A percentile compares a stretch with the other conserved stretches of the same genome.
Conservation (phyloP, 2,113 vertebrate genomes). For the Podarcis raffonei region DNA sequence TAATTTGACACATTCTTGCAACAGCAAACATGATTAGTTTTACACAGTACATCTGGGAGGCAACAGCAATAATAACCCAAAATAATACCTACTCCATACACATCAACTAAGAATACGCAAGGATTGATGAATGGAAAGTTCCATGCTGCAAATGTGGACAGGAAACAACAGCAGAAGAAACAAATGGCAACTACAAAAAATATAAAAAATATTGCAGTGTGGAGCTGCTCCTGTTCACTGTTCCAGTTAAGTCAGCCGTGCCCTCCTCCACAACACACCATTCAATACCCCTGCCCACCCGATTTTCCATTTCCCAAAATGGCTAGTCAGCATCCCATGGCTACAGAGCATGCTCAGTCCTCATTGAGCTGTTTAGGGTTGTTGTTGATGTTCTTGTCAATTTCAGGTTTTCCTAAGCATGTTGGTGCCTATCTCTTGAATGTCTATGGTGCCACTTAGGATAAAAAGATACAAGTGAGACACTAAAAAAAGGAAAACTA, state of each 20-base stretch:
- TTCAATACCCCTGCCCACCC: neutral
- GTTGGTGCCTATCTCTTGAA: too few relatives aligned
- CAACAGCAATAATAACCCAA: neutral
- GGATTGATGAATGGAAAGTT: neutral
- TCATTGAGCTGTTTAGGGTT: too few relatives aligned
- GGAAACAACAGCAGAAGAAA: constrained; percentile 12
- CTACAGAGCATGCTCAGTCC: too few relatives aligned
- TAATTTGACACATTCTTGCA: constrained; percentile 19
- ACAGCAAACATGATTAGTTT: constrained; percentile 17
- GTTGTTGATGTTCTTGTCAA: too few relatives aligned
- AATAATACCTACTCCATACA: constrained; percentile 15
- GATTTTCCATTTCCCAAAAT: neutral
- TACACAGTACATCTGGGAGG: constrained; percentile 39
- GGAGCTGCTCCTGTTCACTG: neutral
- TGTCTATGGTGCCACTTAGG: too few relatives aligned
- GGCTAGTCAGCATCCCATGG: neutral
- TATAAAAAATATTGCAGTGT: neutral
- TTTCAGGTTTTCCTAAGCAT: too few relatives aligned
- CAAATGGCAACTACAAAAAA: neutral
- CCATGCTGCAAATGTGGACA: constrained; percentile 15
- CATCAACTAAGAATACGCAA: neutral
- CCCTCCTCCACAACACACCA: neutral
- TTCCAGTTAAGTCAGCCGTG: neutral
- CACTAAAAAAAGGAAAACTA: too few relatives aligned
- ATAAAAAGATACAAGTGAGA: too few relatives aligned